Evolutionary conservation across 2,797 vertebrate species (phyloP).

Genomic region (Dermochelys coriacea): DNA sequence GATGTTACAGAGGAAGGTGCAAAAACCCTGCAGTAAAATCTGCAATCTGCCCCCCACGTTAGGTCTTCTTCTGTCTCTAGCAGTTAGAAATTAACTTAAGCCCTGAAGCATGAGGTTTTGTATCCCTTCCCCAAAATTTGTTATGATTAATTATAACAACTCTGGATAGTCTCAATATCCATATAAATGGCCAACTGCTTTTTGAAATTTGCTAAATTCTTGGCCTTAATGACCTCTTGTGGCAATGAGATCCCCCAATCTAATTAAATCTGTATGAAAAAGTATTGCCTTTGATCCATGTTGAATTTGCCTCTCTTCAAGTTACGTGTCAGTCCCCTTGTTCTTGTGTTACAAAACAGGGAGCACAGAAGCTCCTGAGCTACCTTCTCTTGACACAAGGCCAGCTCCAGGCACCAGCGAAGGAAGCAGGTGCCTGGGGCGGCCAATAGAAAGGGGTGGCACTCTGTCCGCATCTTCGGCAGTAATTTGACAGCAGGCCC

Average conservation of each 20-base stretch:
- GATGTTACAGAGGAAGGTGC: not conserved
- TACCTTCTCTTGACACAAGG: not conserved
- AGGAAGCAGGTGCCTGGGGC: too few relatives aligned
- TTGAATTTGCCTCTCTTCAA: not conserved
- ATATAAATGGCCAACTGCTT: not conserved
- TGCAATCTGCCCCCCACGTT: accelerated
- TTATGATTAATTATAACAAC: not conserved
- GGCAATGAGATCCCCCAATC: not conserved
- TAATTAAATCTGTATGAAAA: accelerated
- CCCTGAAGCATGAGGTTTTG: not conserved
- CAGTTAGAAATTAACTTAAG: not conserved
- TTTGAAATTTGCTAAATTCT: accelerated
- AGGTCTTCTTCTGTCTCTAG: not conserved
- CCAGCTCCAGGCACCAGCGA: too few relatives aligned
- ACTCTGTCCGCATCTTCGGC: too few relatives aligned
- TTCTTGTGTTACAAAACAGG: accelerated
- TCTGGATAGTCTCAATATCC: not conserved
- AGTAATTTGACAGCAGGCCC: too few relatives aligned
- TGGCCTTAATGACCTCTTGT: accelerated
- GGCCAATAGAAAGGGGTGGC: too few relatives aligned
- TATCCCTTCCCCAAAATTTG: not conserved
- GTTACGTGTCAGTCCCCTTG: slow-evolving; percentile 26
- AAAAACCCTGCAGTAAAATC: not conserved
- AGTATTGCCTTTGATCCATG: not conserved
- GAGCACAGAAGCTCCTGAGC: not conserved